Percentiles rank a stretch among this genome's conserved stretches.
These are phyloP conservation scores for Tachina grossa DNA, from an alignment of 2,888 invertebrate genomes.

Conservation along the genomic window DNA sequence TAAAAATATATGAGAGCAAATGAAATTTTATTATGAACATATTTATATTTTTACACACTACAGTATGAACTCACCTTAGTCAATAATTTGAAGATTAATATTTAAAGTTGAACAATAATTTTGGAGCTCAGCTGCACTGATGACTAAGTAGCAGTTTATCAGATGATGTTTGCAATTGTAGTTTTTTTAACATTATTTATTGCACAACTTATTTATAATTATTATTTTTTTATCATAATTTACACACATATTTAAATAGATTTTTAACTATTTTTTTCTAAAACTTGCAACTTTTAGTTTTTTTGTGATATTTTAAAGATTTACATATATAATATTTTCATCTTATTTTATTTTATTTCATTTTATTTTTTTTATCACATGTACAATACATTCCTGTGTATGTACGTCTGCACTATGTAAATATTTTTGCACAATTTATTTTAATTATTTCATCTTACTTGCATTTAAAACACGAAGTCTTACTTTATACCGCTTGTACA, in stretches of 20 bases:
- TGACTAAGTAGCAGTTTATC: not conserved
- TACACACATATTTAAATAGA: too few species aligned
- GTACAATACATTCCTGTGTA: too few species aligned
- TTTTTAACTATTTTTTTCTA: too few species aligned
- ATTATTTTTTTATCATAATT: too few species aligned
- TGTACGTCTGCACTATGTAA: not conserved
- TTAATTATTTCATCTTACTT: constrained; percentile 15
- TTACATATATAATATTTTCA: not conserved
- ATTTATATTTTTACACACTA: not conserved
- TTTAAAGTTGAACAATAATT: constrained; percentile 7
- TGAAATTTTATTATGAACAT: not conserved
- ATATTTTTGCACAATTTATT: constrained; percentile 18
- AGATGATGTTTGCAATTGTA: not conserved
- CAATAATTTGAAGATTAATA: constrained; percentile 36
- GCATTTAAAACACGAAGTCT: constrained; percentile 20
- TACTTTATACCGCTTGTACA: constrained; percentile 46
- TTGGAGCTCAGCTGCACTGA: not conserved
- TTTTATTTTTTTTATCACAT: not conserved
- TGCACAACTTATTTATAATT: too few species aligned
- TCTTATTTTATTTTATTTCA: not conserved
- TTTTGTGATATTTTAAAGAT: too few species aligned
- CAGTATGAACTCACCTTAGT: constrained; percentile 49
- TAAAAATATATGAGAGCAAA: too few species aligned
- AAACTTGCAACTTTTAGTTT: too few species aligned
- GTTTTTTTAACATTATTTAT: not conserved